These are phyloP conservation scores for Hemibagrus guttatus DNA, from an alignment of 2,797 vertebrate genomes.

Conservation along the genomic window DNA sequence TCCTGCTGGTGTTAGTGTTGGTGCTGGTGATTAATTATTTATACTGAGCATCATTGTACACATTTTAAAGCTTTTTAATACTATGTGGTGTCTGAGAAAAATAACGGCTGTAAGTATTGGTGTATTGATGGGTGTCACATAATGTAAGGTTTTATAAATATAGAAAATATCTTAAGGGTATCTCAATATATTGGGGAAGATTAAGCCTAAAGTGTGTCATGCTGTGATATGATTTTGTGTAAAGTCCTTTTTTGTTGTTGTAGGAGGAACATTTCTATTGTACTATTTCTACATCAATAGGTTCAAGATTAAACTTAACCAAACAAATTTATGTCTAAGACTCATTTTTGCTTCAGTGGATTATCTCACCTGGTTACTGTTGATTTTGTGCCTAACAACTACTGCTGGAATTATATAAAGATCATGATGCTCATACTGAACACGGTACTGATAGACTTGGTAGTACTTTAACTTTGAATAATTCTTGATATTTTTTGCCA, in stretches of 20 bases:
- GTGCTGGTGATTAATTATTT: not conserved
- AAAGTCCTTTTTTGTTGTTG: not conserved
- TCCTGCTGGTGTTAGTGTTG: not conserved
- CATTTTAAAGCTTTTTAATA: not conserved
- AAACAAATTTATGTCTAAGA: not conserved
- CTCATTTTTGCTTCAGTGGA: not conserved
- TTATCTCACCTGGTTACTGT: not conserved
- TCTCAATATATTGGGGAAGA: too few species aligned
- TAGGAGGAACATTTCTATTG: not conserved
- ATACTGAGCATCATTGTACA: not conserved
- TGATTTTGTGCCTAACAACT: not conserved
- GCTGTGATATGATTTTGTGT: not conserved
- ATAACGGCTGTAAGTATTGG: not conserved
- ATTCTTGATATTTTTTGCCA: not conserved
- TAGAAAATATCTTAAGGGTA: not conserved
- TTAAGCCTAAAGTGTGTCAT: not conserved
- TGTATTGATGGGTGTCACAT: not conserved
- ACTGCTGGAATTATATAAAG: not conserved
- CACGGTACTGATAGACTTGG: not conserved
- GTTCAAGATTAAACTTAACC: not conserved
- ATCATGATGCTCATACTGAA: not conserved
- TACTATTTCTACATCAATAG: not conserved
- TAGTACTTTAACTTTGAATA: not conserved
- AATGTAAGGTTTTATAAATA: not conserved
- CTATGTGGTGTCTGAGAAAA: not conserved